These are phyloP conservation scores for Callyntrura guangdongensis DNA, from an alignment of 2,888 invertebrate species.

Conservation along the genomic window DNA sequence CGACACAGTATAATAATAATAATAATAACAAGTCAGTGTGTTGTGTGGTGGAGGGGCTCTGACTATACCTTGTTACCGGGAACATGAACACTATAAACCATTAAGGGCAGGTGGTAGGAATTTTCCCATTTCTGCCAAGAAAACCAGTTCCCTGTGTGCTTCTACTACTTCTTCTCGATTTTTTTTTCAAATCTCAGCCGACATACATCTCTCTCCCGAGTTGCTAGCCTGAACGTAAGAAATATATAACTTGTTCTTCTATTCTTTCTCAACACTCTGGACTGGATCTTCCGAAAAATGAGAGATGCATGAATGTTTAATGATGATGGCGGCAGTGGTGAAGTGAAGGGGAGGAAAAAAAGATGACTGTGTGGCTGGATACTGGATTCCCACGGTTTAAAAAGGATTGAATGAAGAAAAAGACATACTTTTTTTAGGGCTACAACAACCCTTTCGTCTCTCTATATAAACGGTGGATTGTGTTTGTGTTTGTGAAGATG, in stretches of 20 bases:
- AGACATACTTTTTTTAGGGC: neutral
- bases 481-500: neutral
- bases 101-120: slow-evolving; percentile 76
- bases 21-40: neutral
- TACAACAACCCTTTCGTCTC: neutral
- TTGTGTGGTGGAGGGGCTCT: neutral
- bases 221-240: neutral
- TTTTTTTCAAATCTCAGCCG: slow-evolving; percentile 36
- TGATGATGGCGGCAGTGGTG: slow-evolving; percentile 41
- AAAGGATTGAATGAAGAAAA: neutral
- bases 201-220: neutral
- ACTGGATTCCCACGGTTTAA: slow-evolving; percentile 61
- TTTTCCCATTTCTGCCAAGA: slow-evolving; percentile 69
- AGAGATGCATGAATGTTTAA: slow-evolving; percentile 52
- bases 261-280: neutral
- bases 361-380: neutral
- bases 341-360: slow-evolving; percentile 25
- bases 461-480: neutral
- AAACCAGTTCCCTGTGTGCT: slow-evolving; percentile 69
- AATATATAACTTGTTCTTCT: no score
- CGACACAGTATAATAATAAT: neutral
- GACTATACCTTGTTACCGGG: neutral
- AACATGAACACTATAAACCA: slow-evolving; percentile 43
- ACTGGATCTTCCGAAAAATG: slow-evolving; percentile 59
- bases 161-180: neutral